Evolutionary conservation across 1,140 invertebrate genomes (phyloP), one percentile per base, ranked within the genome.

Genomic region (Pomacea maculata): DNA sequence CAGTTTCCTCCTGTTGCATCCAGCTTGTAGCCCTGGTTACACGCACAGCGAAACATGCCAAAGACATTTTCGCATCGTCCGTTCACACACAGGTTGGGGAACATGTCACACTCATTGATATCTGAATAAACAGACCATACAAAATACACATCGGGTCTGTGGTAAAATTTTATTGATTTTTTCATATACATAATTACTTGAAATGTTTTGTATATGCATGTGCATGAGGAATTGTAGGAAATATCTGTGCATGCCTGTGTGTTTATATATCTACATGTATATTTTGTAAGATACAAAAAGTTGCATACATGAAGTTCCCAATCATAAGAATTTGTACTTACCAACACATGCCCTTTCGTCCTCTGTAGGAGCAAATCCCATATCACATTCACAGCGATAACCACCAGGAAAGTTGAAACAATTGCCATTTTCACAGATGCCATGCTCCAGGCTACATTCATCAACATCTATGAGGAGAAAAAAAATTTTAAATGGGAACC

Each of bases 21-120:
- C 3, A 96, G 92, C 86, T 95, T 95, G 90, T 95, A 97, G 0
- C 96, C 96, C 86, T 95, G 94, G 88, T 96, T 93, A 87, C 90
- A 91, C 65, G 85, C 85, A 84, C 90, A 91, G 52, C 86, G 79
- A 84, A 89, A 91, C 79, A 85, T 83, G 21, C 96, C 96, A 89
- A 96, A 95, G 5, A 95, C 94, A 89, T 98, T 98, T 87, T 96
- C 95, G 92, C 96, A 97, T 82, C 93, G 93, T 0, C 96, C 96
- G 90, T 94, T 96, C 8, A 96, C 95, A 89, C 96, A 98, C 4
- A 97, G 92, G 87, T 97, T 96, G 86, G 94, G 94, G 91, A 97
- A 97, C 91, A 95, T 95, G 54, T 95, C 93, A 88, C 97, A 99
- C 89, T 99, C 97, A 88, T 99, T 94, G 45, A 98, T 96, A 89